These are phyloP conservation scores for Lasaia peninsularis DNA, from an alignment of 1,140 invertebrate genomes.

Conservation along the genomic window DNA sequence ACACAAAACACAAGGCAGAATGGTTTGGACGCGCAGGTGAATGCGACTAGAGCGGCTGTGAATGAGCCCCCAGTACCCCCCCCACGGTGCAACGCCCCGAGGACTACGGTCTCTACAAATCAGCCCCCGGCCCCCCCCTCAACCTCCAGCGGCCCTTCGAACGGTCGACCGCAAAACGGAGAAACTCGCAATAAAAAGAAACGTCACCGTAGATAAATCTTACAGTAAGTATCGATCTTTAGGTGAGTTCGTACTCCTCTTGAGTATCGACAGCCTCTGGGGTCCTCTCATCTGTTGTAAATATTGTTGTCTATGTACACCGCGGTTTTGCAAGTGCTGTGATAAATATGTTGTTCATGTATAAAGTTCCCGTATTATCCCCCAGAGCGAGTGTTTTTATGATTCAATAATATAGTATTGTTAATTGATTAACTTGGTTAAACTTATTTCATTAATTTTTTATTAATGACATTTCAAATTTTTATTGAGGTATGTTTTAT, in stretches of 20 bases:
- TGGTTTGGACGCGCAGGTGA: neutral
- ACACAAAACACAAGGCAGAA: neutral
- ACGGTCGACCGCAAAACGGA: conserved; percentile 29
- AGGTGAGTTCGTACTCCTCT: conserved; percentile 36
- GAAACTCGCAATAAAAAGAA: conserved; percentile 43
- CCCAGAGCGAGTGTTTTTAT: conserved; percentile 41
- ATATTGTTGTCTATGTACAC: conserved; percentile 47
- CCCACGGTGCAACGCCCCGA: neutral
- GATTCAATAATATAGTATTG: neutral
- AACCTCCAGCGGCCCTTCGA: conserved; percentile 30
- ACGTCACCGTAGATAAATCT: conserved; percentile 40
- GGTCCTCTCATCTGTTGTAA: conserved; percentile 37
- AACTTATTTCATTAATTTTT: conserved; percentile 33
- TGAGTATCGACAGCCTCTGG: conserved; percentile 44
- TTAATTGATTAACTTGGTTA: conserved; percentile 26
- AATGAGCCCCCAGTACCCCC: neutral
- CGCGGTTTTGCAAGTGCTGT: conserved; percentile 63
- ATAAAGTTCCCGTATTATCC: conserved; percentile 36
- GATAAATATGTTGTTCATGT: conserved; percentile 42
- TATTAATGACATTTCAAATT: conserved; percentile 5
- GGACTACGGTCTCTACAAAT: neutral
- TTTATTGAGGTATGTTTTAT: neutral
- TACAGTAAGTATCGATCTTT: conserved; percentile 18
- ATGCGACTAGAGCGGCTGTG: neutral
- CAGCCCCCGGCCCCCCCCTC: conserved; percentile 23